Evolutionary conservation across 2,888 invertebrate genomes (phyloP).

Genomic region (Scaptomyza reducta): DNA sequence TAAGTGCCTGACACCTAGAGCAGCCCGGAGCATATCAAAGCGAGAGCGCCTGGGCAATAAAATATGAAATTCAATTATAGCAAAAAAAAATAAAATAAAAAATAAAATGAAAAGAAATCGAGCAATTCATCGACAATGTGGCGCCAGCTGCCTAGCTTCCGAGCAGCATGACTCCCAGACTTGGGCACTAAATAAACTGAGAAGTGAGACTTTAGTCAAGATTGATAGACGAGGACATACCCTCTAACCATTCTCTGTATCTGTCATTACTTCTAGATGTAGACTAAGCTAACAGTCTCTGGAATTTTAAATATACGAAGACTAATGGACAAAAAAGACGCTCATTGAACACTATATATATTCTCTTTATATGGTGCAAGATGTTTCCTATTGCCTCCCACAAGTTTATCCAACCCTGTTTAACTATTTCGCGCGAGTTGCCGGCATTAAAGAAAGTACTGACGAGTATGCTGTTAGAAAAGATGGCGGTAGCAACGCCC

Average conservation of each 20-base stretch:
- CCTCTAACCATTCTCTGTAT: background rate
- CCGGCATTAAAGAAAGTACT: background rate
- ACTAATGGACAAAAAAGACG: background rate
- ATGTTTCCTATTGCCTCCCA: background rate
- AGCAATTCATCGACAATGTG: conserved; percentile 52
- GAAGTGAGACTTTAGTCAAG: background rate
- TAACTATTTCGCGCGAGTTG: background rate
- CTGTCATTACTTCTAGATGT: too few relatives aligned
- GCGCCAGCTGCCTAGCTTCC: conserved; percentile 55
- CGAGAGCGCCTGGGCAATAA: conserved; percentile 21
- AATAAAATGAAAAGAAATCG: conserved; percentile 1
- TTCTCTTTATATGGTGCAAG: background rate
- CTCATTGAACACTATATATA: background rate
- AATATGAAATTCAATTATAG: conserved; percentile 72
- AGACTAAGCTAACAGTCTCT: background rate
- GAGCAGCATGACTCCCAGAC: conserved; percentile 46
- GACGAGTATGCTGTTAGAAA: background rate
- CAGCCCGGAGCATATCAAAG: conserved; percentile 22
- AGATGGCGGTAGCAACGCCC: conserved; percentile 34
- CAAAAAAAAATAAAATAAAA: conserved; percentile 13
- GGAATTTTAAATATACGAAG: background rate
- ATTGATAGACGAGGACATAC: background rate
- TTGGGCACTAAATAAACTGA: conserved; percentile 15
- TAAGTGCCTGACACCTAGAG: conserved; percentile 19
- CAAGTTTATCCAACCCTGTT: background rate